Evolutionary conservation across 1,140 invertebrate genomes (phyloP), one percentile per base, ranked within the genome.

Genomic region (Drosophila kikkawai): DNA sequence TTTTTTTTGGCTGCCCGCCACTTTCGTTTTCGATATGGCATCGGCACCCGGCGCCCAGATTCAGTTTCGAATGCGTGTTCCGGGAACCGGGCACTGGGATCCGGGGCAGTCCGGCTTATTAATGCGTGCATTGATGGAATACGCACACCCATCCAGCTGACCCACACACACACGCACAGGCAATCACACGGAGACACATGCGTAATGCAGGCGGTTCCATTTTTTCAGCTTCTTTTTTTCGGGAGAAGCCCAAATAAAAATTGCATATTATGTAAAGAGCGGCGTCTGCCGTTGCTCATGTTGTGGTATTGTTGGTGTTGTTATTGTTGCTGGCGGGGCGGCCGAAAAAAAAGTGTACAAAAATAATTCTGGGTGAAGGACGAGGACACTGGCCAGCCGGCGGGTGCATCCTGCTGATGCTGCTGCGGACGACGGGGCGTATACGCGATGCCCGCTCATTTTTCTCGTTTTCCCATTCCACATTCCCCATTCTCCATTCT

Each of bases 341-440:
- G 57, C 29, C 44, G 41, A 67, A 66, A 66, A 68, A 75, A 76
- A 79, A 85, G 80, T 65, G 61, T 80, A 77, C 85, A 91, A 91
- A 91, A 91, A 91, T 88, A 75, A 91, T 91, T 91, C 88, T 91
- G 91, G 88, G 88, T 91, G 88, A 91, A 91, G 88, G 88, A 88
- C 88, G 84, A 88, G 85, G 85, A 88, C 84, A 90, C 63, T 84
- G 67, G 48, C 26, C 48, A 45, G 67, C 64, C 67, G 63, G 67
- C 67, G 67, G 64, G 67, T 70, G 67, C 67, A 70, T 70, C 34
- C 67, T 42, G 37, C 53, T 51, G 13, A 11, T 37, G 48, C 32
- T 60, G 47, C 56, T 56, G 36, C 19, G 36, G 47, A 42, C 65
- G 57, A 66, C 79, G 48, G 73, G 85, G 73, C 86, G 79, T 82